These are phyloP conservation scores for Nephrotoma appendiculata DNA, from an alignment of 2,888 invertebrate genomes.

Conservation along the genomic window DNA sequence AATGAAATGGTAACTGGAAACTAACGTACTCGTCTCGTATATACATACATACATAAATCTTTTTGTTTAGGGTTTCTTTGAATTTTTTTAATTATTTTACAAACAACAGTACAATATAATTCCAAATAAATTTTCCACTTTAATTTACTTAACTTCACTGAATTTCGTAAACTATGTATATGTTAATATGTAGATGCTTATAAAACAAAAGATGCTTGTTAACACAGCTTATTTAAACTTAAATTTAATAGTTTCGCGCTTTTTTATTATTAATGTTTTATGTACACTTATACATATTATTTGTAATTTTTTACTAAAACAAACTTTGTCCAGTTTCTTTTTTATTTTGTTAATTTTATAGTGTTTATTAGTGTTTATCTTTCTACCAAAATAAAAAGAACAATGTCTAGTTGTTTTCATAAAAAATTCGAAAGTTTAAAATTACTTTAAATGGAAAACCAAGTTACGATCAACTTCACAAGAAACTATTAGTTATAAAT, in stretches of 20 bases:
- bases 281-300: background rate
- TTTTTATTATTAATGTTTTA: background rate
- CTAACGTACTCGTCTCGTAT: background rate
- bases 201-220: background rate
- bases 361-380: background rate
- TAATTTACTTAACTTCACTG: background rate
- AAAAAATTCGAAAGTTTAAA: background rate
- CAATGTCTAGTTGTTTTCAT: background rate
- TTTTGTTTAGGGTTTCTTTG: background rate
- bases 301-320: background rate
- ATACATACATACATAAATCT: background rate
- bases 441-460: background rate
- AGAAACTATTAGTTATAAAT: background rate
- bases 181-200: background rate
- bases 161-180: background rate
- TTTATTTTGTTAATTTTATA: background rate
- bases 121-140: background rate
- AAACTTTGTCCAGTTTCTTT: background rate
- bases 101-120: background rate
- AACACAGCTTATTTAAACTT: background rate
- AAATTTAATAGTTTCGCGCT: background rate
- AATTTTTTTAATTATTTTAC: background rate
- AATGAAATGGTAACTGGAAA: background rate
- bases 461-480: background rate
- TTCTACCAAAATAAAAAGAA: background rate